Conservation (phyloP, 2,888 invertebrate species). For the Plusia festucae region DNA sequence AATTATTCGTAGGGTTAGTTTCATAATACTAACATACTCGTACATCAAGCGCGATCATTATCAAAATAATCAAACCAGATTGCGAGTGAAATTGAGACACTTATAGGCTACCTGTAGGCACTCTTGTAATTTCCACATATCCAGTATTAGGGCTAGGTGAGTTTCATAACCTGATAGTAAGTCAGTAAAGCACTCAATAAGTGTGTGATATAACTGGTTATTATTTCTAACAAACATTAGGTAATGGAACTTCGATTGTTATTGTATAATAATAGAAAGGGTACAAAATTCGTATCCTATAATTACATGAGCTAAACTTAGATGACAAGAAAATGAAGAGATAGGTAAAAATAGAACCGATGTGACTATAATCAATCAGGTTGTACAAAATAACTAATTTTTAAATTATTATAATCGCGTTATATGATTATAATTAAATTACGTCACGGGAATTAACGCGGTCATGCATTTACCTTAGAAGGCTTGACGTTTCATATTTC, state of each 20-base stretch:
- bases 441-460: too few species aligned
- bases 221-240: conserved; percentile 50
- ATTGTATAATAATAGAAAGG: conserved; percentile 60
- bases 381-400: too few species aligned
- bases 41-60: conserved; percentile 5
- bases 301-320: background rate
- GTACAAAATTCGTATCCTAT: conserved; percentile 12
- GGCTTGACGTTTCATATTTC: too few species aligned
- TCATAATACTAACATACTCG: background rate
- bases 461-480: too few species aligned
- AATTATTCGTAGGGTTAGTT: background rate
- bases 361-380: too few species aligned
- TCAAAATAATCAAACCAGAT: background rate
- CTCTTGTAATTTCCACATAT: conserved; percentile 8
- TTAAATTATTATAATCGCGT: too few species aligned
- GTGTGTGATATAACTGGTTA: conserved; percentile 44
- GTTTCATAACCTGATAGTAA: conserved; percentile 16
- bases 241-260: conserved; percentile 44
- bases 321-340: background rate
- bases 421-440: too few species aligned
- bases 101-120: background rate
- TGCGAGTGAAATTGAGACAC: conserved; percentile 4
- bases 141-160: conserved; percentile 22
- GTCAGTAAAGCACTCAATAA: conserved; percentile 31
- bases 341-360: too few species aligned